Evolutionary conservation across 1,140 invertebrate species (phyloP).

Genomic region (Bombus pascuorum): DNA sequence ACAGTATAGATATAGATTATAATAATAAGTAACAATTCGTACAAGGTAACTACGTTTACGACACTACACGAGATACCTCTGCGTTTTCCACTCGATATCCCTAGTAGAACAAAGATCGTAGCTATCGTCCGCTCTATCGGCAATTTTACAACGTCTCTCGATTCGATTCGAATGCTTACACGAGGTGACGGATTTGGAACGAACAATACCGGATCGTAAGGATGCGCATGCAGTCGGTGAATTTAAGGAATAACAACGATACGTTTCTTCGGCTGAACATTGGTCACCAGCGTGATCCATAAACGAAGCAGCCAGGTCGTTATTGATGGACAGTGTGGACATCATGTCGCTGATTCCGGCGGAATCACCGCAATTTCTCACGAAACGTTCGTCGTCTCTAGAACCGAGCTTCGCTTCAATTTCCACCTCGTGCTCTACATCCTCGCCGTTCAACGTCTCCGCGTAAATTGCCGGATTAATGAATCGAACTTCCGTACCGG

Average conservation of each 20-base stretch:
- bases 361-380: constrained; percentile 10
- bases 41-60: background rate
- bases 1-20: too few relatives aligned
- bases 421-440: background rate
- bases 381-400: background rate
- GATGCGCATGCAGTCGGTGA: constrained; percentile 15
- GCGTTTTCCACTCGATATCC: background rate
- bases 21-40: background rate
- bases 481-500: constrained; percentile 59
- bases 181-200: constrained; percentile 34
- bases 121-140: background rate
- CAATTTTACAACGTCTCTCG: constrained; percentile 62
- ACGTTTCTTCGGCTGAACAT: constrained; percentile 44
- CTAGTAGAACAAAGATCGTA: background rate
- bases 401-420: constrained; percentile 19
- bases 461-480: constrained; percentile 71
- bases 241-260: constrained; percentile 61
- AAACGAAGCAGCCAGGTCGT: constrained; percentile 20
- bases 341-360: constrained; percentile 17
- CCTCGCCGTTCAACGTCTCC: constrained; percentile 47
- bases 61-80: constrained; percentile 7
- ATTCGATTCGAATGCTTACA: constrained; percentile 3
- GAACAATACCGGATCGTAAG: background rate
- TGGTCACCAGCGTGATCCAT: constrained; percentile 29
- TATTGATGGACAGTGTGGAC: constrained; percentile 18